These are phyloP conservation scores for Scotopteryx bipunctaria DNA, from an alignment of 2,888 invertebrate species.

Conservation along the genomic window DNA sequence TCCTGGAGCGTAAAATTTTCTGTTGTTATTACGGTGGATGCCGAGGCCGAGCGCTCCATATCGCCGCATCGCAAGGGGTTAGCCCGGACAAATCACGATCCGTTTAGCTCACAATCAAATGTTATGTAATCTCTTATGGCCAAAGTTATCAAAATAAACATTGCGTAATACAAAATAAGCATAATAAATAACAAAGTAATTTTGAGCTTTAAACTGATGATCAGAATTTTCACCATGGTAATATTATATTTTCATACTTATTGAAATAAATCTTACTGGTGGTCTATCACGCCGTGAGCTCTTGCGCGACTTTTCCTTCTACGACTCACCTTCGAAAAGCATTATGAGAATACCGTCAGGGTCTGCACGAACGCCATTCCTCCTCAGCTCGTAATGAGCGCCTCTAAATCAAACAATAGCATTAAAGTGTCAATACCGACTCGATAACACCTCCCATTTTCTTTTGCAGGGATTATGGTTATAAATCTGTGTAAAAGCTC, in stretches of 20 bases:
- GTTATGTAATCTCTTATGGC: conserved; percentile 10
- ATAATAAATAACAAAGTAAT: too few relatives aligned
- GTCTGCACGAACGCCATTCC: conserved; percentile 65
- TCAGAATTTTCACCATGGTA: too few relatives aligned
- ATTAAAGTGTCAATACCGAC: conserved; percentile 81
- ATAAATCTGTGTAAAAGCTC: conserved; percentile 63
- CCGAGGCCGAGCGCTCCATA: conserved; percentile 56
- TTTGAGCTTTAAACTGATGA: too few relatives aligned
- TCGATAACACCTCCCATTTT: conserved; percentile 80
- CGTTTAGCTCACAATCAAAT: conserved; percentile 43
- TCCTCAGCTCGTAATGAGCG: conserved; percentile 77
- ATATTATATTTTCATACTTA: too few relatives aligned
- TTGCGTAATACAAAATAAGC: too few relatives aligned
- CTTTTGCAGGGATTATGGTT: conserved; percentile 77
- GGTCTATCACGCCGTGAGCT: too few relatives aligned
- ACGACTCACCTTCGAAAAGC: conserved; percentile 32
- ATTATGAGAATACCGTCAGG: conserved; percentile 59
- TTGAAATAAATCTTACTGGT: too few relatives aligned
- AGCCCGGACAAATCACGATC: conserved; percentile 59
- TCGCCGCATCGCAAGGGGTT: conserved; percentile 59
- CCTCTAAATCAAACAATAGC: conserved; percentile 83
- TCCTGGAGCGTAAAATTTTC: conserved; percentile 83
- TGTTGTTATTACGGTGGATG: conserved; percentile 75
- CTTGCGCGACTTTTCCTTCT: background rate
- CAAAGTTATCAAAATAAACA: background rate